Percentiles rank a stretch among this genome's conserved stretches.
Conservation (phyloP, 2,113 vertebrate genomes). For the Plecturocebus donacophilus region DNA sequence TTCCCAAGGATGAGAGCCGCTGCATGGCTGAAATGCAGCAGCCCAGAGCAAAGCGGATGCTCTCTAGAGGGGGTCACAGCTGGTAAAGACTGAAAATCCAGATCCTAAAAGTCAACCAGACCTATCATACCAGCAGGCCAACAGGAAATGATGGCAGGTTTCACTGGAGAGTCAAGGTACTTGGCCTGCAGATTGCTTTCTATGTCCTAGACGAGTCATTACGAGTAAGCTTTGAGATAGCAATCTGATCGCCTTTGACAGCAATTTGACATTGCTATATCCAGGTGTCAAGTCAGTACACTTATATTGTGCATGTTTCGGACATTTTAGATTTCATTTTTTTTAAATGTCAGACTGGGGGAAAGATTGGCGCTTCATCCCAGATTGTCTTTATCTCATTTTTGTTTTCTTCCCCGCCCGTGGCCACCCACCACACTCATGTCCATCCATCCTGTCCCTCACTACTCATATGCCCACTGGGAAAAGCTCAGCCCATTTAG, state of each 20-base stretch:
- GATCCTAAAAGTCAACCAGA: not conserved
- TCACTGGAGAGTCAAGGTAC: not conserved
- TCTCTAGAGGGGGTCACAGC: not conserved
- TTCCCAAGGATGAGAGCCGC: not conserved
- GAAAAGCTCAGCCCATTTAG: not conserved
- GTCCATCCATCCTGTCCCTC: not conserved
- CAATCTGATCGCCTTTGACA: not conserved
- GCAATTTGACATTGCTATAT: not conserved
- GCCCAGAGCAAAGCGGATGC: not conserved
- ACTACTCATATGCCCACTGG: not conserved
- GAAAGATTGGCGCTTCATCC: not conserved
- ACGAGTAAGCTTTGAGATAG: not conserved
- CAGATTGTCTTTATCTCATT: not conserved
- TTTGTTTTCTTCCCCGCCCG: not conserved
- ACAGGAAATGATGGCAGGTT: not conserved
- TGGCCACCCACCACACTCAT: no score
- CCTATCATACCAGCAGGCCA: not conserved
- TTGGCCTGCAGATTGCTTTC: not conserved
- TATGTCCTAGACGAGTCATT: not conserved
- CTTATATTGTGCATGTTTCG: not conserved
- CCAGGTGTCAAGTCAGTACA: not conserved
- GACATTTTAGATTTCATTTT: not conserved
- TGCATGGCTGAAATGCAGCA: not conserved
- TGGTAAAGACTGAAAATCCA: not conserved
- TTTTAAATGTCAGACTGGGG: not conserved